These are phyloP conservation scores for Setophaga petechia DNA, from an alignment of 2,113 vertebrate genomes.

Conservation along the genomic window DNA sequence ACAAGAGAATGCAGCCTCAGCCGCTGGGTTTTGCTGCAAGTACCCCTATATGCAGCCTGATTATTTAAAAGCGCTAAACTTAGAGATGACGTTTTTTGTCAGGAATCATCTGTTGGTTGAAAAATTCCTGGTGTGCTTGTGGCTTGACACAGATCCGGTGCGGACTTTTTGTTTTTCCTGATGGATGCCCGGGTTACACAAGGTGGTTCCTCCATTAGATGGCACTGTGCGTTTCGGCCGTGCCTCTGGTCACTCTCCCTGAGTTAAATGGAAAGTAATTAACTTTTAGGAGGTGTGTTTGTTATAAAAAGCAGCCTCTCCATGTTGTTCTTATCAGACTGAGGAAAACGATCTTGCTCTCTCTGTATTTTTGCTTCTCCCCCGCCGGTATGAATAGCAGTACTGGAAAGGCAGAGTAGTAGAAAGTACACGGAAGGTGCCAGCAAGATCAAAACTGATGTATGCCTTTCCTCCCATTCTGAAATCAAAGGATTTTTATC, in stretches of 20 bases:
- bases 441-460: neutral
- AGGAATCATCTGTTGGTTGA: neutral
- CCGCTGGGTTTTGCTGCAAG: neutral
- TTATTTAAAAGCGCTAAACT: neutral
- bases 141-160: neutral
- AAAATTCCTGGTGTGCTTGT: neutral
- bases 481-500: neutral
- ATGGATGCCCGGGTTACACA: neutral
- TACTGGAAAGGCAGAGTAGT: neutral
- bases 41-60: fast-evolving
- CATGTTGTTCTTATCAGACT: neutral
- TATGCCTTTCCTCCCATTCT: neutral
- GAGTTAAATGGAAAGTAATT: neutral
- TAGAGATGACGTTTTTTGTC: neutral
- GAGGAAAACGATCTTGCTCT: neutral
- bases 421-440: neutral
- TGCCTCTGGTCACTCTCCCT: neutral
- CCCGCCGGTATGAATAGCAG: neutral
- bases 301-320: neutral
- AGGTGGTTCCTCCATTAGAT: constrained; percentile 15
- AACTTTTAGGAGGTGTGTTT: neutral
- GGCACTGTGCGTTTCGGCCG: neutral
- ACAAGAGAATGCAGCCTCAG: neutral
- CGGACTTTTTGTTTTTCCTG: fast-evolving
- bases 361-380: too few relatives aligned